Conservation (phyloP, 2,888 invertebrate genomes). For the Lysandra bellargus region DNA sequence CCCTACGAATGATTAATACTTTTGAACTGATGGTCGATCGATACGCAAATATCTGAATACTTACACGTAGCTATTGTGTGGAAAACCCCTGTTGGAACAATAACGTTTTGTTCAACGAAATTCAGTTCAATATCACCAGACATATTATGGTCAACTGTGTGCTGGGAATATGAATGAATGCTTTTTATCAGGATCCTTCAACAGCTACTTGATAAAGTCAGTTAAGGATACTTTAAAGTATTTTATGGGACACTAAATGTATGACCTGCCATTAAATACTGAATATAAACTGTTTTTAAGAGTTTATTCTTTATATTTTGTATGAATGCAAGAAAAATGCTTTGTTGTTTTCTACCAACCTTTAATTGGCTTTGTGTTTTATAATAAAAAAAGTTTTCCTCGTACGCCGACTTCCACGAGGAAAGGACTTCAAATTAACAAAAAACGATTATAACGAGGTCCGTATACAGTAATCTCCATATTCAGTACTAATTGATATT, state of each 20-base stretch:
- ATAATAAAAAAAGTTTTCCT: not conserved
- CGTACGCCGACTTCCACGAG: not conserved
- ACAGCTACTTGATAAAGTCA: not conserved
- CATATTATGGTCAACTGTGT: not conserved
- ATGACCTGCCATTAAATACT: not conserved
- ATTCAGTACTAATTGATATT: constrained; percentile 23
- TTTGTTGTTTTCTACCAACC: not conserved
- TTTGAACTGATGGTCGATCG: not conserved
- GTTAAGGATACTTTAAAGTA: not conserved
- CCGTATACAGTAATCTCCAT: not conserved
- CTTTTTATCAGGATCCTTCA: not conserved
- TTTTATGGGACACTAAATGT: not conserved
- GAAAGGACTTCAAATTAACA: constrained; percentile 9
- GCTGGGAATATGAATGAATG: not conserved
- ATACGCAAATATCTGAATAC: constrained; percentile 23
- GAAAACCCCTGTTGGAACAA: constrained; percentile 32
- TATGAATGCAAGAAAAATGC: not conserved
- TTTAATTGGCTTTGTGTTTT: not conserved
- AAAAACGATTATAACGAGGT: not conserved
- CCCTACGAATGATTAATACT: not conserved
- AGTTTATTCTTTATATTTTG: not conserved
- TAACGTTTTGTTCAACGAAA: constrained; percentile 30
- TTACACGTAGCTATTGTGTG: constrained; percentile 34
- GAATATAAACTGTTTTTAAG: not conserved
- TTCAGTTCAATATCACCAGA: constrained; percentile 30